Evolutionary conservation across 2,113 vertebrate genomes (phyloP), one percentile per base, ranked within the genome.

Genomic region (Pipra filicauda): DNA sequence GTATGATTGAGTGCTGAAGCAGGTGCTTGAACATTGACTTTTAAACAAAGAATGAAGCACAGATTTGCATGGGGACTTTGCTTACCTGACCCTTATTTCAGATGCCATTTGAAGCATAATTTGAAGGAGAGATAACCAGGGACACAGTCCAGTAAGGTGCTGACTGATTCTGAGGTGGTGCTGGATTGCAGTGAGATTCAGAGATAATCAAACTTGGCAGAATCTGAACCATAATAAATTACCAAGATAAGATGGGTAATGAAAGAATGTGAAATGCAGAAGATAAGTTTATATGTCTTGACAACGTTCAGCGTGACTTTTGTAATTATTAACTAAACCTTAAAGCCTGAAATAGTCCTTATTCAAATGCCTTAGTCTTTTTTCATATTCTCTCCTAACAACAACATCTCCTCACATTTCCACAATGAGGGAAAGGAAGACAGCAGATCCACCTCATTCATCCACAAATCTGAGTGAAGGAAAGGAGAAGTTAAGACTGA

Each of bases 281-380:
- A 87, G 48, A 9, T 81, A 84, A 39, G 33, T 31, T 83, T 76
- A 14, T 66, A 10, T 59, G 83, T 93, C 67, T 64, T 43, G 74
- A 22, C 30, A 67, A 65, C 0, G 6, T 74, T 93, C 71, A 61
- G 71, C 3, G 1, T 83, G 75, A 85, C 58, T 89, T 65, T 14
- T 88, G 33, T 97, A 97, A 98, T 98, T 85, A 97, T 98, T 98
- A 98, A 97, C 97, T 91, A n/a, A 77, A 72, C 54, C 54, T 33
- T 43, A 46, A 54, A 66, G 78, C 51, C 46, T 19, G 27, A 84
- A 59, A 30, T 19, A 70, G 61, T 73, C 54, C 46, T 94, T 94
- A 65, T 67, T 86, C 84, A 86, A 76, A 69, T 12, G 12, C 70
- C 8, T 76, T 69, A 89, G 78, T 86, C 49, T 64, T 86, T 62